Percentiles rank a stretch among this genome's conserved stretches.
Conservation (phyloP, 2,888 invertebrate species). For the Napeogenes inachia region DNA sequence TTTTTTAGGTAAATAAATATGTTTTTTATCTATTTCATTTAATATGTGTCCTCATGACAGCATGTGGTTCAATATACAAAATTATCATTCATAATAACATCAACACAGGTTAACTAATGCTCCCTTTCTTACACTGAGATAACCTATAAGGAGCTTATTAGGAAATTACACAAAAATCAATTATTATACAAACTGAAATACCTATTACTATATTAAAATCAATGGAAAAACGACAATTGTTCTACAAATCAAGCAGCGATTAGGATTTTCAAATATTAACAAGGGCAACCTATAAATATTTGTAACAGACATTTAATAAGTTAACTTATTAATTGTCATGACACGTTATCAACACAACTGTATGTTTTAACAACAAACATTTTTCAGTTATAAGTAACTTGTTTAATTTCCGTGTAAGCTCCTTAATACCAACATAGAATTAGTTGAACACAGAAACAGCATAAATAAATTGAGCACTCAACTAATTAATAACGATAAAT, state of each 20-base stretch:
- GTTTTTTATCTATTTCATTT: slow-evolving; percentile 67
- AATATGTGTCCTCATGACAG: slow-evolving; percentile 71
- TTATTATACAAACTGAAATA: slow-evolving; percentile 30
- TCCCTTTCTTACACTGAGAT: slow-evolving; percentile 14
- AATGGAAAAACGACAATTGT: too few species aligned
- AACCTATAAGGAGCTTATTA: slow-evolving; percentile 5
- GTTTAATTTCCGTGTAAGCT: slow-evolving; percentile 24
- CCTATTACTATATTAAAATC: background rate
- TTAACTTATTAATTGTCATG: too few species aligned
- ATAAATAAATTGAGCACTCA: slow-evolving; percentile 65
- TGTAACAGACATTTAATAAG: too few species aligned
- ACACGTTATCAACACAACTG: too few species aligned
- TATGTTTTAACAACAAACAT: background rate
- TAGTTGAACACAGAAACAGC: slow-evolving; percentile 47
- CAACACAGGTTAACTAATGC: slow-evolving; percentile 57
- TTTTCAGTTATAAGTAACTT: background rate
- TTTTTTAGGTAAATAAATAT: slow-evolving; percentile 18
- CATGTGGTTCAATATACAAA: slow-evolving; percentile 70
- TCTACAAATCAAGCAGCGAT: too few species aligned
- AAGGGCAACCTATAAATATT: too few species aligned
- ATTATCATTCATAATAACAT: slow-evolving; percentile 57
- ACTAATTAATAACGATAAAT: slow-evolving; percentile 31
- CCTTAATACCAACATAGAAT: slow-evolving; percentile 24
- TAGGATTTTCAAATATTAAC: too few species aligned
- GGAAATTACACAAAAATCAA: background rate